Evolutionary conservation across 2,113 vertebrate species (phyloP), one percentile per base, ranked within the genome.

Genomic region (Talpa occidentalis): DNA sequence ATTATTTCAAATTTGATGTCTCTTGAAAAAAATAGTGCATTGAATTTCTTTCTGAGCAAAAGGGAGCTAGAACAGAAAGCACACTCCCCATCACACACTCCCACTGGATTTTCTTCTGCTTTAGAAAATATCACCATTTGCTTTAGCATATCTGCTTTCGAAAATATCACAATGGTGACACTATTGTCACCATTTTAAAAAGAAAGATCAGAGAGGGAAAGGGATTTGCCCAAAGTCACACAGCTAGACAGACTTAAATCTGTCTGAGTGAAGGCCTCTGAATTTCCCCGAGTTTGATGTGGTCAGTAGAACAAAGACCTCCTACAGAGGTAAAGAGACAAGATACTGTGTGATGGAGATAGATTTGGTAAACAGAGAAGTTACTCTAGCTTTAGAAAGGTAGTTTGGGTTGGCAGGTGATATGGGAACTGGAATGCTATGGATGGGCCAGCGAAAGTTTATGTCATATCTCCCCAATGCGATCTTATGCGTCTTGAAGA

Each of bases 1-100:
- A 49, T 74, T 83, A 82, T 82, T 95, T 72, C 60, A 86, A 76
- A 70, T 69, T 44, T 87, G 83, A 22, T 64, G 21, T 72, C 59
- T 73, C 60, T 60, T 66, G 37, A 21, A 62, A 42, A 59, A 44
- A 78, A 64, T 28, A 35, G 1, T 44, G 14, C 30, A 21, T 26
- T 70, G 42, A 24, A 19, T 74, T 81, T 72, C 73, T 72, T 42
- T 30, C 64, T 85, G 30, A 64, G 35, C 49, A 30, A 83, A 70
- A 88, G 12, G 62, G n/a, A n/a, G 66, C 5, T 56, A 47, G 56
- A 66, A 16, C 5, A 37, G 64, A 59, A 64, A 74, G 47, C 17
- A 74, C 24, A 52, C 17, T 32, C 44, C 35, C 24, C 14, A 0
- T 74, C 6, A 19, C 54, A 54, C 21, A 37, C 24, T 76, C 56